Evolutionary conservation across 2,113 vertebrate genomes (phyloP).

Genomic region (Herpailurus yagouaroundi): DNA sequence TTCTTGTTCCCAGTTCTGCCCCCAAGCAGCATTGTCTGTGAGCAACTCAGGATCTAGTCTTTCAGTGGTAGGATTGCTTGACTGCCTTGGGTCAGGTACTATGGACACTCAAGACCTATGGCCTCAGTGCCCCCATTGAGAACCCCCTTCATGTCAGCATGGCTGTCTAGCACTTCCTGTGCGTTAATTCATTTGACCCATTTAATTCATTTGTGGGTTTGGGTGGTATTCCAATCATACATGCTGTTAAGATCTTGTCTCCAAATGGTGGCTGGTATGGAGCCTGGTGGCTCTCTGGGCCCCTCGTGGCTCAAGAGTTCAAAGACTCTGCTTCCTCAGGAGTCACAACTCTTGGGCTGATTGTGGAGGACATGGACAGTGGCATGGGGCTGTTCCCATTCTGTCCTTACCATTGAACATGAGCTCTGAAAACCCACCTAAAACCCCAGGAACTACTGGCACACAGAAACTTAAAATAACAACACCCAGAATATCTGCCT

Average conservation of each 20-base stretch:
- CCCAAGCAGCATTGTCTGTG: background rate
- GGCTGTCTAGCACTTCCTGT: background rate
- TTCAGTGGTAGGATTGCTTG: background rate
- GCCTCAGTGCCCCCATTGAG: background rate
- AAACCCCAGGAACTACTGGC: background rate
- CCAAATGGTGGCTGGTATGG: background rate
- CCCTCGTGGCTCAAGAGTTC: too few species aligned
- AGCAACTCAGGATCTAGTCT: background rate
- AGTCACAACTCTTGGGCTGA: background rate
- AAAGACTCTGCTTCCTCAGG: background rate
- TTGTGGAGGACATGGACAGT: background rate
- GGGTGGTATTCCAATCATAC: background rate
- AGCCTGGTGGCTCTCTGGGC: background rate
- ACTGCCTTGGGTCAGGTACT: background rate
- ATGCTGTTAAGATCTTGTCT: background rate
- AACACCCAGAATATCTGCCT: background rate
- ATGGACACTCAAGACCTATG: background rate
- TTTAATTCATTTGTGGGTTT: background rate
- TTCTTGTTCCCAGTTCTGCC: background rate
- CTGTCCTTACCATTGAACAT: background rate
- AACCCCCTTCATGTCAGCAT: background rate
- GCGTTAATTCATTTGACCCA: background rate
- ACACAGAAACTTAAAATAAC: background rate
- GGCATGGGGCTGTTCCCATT: background rate
- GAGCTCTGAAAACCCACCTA: background rate